Evolutionary conservation across 2,113 vertebrate genomes (phyloP).

Genomic region (Thinocorus orbignyianus): DNA sequence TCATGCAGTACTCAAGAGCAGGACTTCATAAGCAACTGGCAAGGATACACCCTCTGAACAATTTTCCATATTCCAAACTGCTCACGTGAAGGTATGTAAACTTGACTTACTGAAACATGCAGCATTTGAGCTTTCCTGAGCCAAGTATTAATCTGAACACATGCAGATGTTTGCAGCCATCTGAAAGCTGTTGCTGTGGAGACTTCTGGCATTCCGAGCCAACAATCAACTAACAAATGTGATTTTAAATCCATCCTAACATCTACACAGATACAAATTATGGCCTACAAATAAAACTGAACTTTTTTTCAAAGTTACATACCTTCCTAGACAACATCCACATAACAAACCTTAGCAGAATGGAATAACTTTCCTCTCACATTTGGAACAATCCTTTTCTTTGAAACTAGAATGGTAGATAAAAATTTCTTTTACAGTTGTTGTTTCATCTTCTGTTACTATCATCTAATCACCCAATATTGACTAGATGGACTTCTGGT

Average conservation of each 20-base stretch:
- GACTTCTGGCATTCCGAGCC: background rate
- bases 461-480: background rate
- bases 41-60: background rate
- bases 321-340: background rate
- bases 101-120: background rate
- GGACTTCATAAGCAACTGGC: background rate
- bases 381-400: background rate
- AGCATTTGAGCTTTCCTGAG: background rate
- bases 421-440: background rate
- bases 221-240: background rate
- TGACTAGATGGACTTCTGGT: background rate
- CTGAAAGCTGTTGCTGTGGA: background rate
- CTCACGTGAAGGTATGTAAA: background rate
- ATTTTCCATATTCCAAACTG: background rate
- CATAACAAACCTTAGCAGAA: background rate
- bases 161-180: background rate
- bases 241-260: background rate
- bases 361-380: background rate
- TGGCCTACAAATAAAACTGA: background rate
- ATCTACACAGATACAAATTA: background rate
- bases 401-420: background rate
- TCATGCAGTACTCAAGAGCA: background rate
- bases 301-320: background rate
- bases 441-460: background rate
- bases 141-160: background rate